Conservation (phyloP, 2,797 vertebrate genomes). For the Picus viridis region DNA sequence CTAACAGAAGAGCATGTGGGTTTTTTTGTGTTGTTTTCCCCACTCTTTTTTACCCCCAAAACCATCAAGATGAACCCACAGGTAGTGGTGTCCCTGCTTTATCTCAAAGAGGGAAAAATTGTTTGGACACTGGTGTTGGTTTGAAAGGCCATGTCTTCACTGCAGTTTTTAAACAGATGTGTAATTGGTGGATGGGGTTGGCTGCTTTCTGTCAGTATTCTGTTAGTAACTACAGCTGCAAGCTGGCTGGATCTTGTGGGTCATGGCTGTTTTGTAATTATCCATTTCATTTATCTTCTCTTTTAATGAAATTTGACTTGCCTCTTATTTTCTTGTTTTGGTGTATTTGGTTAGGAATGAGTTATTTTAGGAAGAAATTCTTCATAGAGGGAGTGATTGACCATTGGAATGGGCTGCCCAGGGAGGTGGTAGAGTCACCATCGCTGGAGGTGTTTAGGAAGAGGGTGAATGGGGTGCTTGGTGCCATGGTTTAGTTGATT, state of each 20-base stretch:
- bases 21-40: not conserved
- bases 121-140: not conserved
- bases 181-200: conserved; percentile 13
- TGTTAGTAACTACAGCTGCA: conserved; percentile 20
- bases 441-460: no score
- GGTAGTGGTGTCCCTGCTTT: not conserved
- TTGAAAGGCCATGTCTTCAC: conserved; percentile 30
- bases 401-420: no score
- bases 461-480: no score
- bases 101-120: not conserved
- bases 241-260: conserved; percentile 27
- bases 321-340: rapidly evolving
- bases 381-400: no score
- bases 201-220: conserved; percentile 57
- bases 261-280: conserved; percentile 39
- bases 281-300: not conserved
- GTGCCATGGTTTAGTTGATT: no score
- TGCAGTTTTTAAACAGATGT: conserved; percentile 26
- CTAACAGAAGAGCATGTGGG: not conserved
- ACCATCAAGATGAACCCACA: not conserved
- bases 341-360: not conserved
- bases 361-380: not conserved
- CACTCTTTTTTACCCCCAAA: not conserved
- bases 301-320: conserved; percentile 3
- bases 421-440: no score